Evolutionary conservation across 1,140 invertebrate genomes (phyloP).

Genomic region (Diachasma alloeum): DNA sequence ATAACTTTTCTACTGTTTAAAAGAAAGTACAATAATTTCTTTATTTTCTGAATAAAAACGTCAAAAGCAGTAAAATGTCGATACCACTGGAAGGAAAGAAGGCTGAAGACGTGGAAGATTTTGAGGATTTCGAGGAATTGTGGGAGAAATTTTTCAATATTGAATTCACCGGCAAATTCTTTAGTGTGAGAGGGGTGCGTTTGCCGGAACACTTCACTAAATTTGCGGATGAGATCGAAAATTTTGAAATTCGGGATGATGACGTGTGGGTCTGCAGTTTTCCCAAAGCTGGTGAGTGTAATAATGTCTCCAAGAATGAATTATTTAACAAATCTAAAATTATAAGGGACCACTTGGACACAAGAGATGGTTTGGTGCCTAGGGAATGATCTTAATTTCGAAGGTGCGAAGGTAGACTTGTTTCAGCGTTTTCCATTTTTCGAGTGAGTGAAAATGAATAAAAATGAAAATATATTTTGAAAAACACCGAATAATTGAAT

Average conservation of each 20-base stretch:
- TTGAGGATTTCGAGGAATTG: background rate
- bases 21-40: too few relatives aligned
- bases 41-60: too few relatives aligned
- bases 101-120: background rate
- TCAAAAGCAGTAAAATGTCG: too few relatives aligned
- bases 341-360: slow-evolving; percentile 66
- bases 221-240: slow-evolving; percentile 41
- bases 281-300: slow-evolving; percentile 62
- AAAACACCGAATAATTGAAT: too few relatives aligned
- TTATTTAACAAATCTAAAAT: background rate
- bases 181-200: slow-evolving; percentile 24
- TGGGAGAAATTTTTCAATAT: too few relatives aligned
- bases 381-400: slow-evolving; percentile 63
- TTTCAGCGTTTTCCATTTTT: slow-evolving; percentile 44
- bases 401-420: slow-evolving; percentile 55
- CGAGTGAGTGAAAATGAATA: slow-evolving; percentile 39
- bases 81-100: too few relatives aligned
- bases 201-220: slow-evolving; percentile 41
- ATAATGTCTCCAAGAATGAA: background rate
- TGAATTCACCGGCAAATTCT: slow-evolving; percentile 8
- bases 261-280: slow-evolving; percentile 64
- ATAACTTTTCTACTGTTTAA: too few relatives aligned
- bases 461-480: too few relatives aligned
- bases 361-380: slow-evolving; percentile 71
- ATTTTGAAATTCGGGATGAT: slow-evolving; percentile 59